phyloP scores from a whole-genome alignment of 2,797 vertebrate genomes.

The Salmo trutta region DNA sequence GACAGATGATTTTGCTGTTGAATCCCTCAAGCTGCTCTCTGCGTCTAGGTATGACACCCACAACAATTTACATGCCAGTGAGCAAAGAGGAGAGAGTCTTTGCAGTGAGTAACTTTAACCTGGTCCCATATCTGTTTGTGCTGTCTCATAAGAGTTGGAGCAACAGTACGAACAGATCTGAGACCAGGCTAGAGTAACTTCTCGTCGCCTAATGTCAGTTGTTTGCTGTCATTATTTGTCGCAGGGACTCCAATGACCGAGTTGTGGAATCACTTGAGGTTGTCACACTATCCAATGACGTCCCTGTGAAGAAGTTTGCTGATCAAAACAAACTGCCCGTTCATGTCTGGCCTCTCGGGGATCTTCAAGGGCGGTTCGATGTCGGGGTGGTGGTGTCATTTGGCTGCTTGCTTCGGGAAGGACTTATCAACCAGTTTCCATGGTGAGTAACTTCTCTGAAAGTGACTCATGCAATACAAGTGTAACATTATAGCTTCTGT shows the following conservation, averaged over 20 bases:
- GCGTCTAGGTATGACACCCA: slow-evolving; percentile 70
- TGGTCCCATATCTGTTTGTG: not conserved
- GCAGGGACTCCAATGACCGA: slow-evolving; percentile 48
- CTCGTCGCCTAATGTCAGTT: not conserved
- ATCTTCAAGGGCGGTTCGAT: slow-evolving; percentile 77
- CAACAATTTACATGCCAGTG: not conserved
- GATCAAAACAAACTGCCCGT: slow-evolving; percentile 73
- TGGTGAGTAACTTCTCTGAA: slow-evolving; percentile 74
- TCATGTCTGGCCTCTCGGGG: slow-evolving; percentile 83
- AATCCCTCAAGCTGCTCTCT: slow-evolving; percentile 77
- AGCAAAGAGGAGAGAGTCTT: not conserved
- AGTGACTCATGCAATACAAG: not conserved
- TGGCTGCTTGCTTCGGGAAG: slow-evolving; percentile 84
- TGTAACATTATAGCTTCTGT: not conserved
- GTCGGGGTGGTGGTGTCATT: slow-evolving; percentile 94
- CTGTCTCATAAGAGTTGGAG: not conserved
- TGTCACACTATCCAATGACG: slow-evolving; percentile 77
- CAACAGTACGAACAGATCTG: not conserved
- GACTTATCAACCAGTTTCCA: slow-evolving; percentile 87
- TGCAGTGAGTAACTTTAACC: not conserved
- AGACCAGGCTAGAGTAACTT: not conserved
- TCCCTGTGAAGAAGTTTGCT: slow-evolving; percentile 84
- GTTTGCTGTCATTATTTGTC: slow-evolving; percentile 20
- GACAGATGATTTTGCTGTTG: slow-evolving; percentile 84
- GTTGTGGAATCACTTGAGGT: slow-evolving; percentile 85